Evolutionary conservation across 2,797 vertebrate species (phyloP).

Genomic region (Galagoides demidoff): DNA sequence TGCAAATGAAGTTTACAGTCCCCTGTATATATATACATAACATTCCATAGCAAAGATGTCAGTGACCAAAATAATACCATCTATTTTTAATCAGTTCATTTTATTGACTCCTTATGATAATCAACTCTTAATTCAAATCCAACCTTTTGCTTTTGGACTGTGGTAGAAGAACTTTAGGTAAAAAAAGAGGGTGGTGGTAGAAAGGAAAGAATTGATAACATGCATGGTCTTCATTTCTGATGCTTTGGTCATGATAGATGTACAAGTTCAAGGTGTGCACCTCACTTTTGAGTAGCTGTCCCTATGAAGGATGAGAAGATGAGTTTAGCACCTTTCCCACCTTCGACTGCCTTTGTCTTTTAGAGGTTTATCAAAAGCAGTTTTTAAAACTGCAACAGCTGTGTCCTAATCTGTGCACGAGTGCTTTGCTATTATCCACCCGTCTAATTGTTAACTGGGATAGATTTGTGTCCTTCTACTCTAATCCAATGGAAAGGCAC

Average conservation of each 20-base stretch:
- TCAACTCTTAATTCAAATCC: neutral
- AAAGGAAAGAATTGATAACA: neutral
- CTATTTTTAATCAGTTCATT: neutral
- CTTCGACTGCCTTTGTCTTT: neutral
- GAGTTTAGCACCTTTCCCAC: neutral
- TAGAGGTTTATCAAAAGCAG: neutral
- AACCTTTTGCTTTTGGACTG: neutral
- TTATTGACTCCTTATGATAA: neutral
- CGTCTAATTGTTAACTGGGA: constrained; percentile 25
- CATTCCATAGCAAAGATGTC: neutral
- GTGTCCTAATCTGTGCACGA: constrained; percentile 2
- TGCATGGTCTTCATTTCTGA: neutral
- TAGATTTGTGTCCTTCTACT: neutral
- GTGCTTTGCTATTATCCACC: neutral
- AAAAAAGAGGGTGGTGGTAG: neutral
- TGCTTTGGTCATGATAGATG: neutral
- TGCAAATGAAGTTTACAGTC: no score
- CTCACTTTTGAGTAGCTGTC: neutral
- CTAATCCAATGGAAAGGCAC: neutral
- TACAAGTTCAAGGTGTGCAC: neutral
- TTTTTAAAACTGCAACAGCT: neutral
- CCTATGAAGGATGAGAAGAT: neutral
- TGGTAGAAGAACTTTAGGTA: neutral
- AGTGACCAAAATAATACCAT: neutral
- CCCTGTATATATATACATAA: neutral